Conservation (phyloP, 2,888 invertebrate species). For the Pammene aurita region DNA sequence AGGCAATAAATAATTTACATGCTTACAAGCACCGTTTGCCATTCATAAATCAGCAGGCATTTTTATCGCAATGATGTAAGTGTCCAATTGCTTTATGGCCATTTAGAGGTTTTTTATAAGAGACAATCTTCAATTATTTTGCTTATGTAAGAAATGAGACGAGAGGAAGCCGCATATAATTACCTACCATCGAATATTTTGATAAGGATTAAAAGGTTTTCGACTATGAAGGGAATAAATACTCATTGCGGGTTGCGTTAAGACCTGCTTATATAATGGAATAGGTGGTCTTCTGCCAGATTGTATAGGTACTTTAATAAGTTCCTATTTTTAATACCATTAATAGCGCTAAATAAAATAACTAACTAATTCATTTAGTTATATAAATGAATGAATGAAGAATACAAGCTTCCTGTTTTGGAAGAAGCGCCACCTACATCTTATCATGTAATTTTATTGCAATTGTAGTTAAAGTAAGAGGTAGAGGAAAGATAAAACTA, state of each 20-base stretch:
- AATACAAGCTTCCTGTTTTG: background rate
- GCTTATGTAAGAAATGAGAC: constrained; percentile 23
- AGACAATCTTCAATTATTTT: constrained; percentile 31
- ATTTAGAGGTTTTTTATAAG: background rate
- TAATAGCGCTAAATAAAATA: too few relatives aligned
- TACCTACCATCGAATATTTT: background rate
- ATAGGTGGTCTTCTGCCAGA: too few relatives aligned
- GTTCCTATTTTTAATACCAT: too few relatives aligned
- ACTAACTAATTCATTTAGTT: too few relatives aligned
- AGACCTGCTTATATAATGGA: too few relatives aligned
- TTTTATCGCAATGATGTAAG: constrained; percentile 5
- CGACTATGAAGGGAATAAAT: too few relatives aligned
- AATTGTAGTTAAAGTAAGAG: background rate
- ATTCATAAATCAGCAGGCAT: constrained; percentile 13
- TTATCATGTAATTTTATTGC: background rate
- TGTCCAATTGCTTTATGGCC: background rate
- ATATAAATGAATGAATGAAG: too few relatives aligned
- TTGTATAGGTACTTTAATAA: too few relatives aligned
- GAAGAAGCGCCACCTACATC: background rate
- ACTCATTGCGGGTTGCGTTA: too few relatives aligned
- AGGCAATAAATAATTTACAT: constrained; percentile 37
- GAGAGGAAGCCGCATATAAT: constrained; percentile 12
- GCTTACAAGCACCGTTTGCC: constrained; percentile 27
- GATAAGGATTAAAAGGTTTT: background rate
- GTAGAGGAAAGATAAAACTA: background rate